Conservation (phyloP, 2,797 vertebrate species). For the Channa striata region DNA sequence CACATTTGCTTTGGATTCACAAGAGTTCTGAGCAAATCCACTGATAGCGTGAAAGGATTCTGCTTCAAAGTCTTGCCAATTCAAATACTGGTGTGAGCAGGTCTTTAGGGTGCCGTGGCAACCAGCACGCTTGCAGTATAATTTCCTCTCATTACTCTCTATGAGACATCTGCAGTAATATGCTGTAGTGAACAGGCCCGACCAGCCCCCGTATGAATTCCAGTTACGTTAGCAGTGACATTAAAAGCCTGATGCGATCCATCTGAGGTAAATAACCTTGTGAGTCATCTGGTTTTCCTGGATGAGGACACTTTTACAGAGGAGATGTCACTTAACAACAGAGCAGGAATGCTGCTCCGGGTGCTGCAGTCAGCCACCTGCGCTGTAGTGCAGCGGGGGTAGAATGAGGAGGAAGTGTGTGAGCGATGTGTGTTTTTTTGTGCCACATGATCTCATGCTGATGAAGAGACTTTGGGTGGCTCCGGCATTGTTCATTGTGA, state of each 20-base stretch:
- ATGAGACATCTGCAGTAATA: not conserved
- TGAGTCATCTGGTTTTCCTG: slow-evolving; percentile 74
- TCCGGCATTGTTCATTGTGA: slow-evolving; percentile 77
- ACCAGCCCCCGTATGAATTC: slow-evolving; percentile 20
- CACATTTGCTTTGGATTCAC: not conserved
- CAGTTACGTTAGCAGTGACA: slow-evolving; percentile 22
- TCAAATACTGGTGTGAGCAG: slow-evolving; percentile 2
- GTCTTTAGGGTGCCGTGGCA: not conserved
- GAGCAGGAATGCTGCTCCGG: slow-evolving; percentile 63
- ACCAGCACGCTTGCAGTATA: not conserved
- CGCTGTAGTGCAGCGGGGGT: slow-evolving; percentile 22
- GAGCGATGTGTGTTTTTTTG: slow-evolving; percentile 64
- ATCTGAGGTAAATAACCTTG: slow-evolving; percentile 47
- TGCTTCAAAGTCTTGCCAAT: not conserved
- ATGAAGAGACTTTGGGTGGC: slow-evolving; percentile 73
- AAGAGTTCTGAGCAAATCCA: not conserved
- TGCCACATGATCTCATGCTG: slow-evolving; percentile 78
- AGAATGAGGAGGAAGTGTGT: slow-evolving; percentile 63
- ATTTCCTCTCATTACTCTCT: not conserved
- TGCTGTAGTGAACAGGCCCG: slow-evolving; percentile 1
- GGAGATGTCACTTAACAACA: slow-evolving; percentile 80
- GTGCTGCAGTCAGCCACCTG: slow-evolving; percentile 74
- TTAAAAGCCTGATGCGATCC: slow-evolving; percentile 37
- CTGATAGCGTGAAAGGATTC: not conserved
- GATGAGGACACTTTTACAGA: slow-evolving; percentile 69